Percentiles rank a stretch among this genome's conserved stretches.
phyloP scores from a whole-genome alignment of 2,797 vertebrate genomes.

The Siniperca undulata region DNA sequence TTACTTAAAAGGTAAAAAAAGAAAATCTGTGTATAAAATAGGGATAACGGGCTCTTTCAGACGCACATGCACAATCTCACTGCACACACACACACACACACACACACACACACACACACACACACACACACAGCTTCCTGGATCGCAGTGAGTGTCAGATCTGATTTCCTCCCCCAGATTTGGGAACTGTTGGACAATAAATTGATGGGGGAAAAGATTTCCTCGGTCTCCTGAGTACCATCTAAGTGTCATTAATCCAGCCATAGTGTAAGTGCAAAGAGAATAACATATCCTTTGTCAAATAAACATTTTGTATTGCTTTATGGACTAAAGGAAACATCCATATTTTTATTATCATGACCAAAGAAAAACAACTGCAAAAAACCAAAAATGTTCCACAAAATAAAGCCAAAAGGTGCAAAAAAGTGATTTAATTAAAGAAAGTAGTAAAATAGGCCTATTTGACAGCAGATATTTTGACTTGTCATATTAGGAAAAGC shows the following conservation, averaged over 20 bases:
- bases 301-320: neutral
- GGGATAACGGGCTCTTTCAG: conserved; percentile 32
- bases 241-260: neutral
- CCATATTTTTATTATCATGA: neutral
- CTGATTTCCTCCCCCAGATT: conserved; percentile 26
- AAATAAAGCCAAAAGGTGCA: neutral
- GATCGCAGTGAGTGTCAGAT: neutral
- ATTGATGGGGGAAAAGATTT: conserved; percentile 52
- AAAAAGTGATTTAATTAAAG: neutral
- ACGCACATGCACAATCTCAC: conserved; percentile 11
- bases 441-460: neutral
- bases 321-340: neutral
- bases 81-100: neutral
- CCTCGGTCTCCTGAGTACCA: neutral
- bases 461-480: neutral
- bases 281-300: neutral
- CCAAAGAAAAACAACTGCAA: neutral
- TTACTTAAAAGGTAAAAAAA: conserved; percentile 39
- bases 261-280: neutral
- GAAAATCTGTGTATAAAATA: conserved; percentile 19
- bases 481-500: neutral
- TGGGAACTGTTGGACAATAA: conserved; percentile 38
- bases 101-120: conserved; percentile 12
- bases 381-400: neutral
- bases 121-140: conserved; percentile 7